Base-by-base conservation (phyloP, 2,113 vertebrate genomes). In the Scomber colias region DNA sequence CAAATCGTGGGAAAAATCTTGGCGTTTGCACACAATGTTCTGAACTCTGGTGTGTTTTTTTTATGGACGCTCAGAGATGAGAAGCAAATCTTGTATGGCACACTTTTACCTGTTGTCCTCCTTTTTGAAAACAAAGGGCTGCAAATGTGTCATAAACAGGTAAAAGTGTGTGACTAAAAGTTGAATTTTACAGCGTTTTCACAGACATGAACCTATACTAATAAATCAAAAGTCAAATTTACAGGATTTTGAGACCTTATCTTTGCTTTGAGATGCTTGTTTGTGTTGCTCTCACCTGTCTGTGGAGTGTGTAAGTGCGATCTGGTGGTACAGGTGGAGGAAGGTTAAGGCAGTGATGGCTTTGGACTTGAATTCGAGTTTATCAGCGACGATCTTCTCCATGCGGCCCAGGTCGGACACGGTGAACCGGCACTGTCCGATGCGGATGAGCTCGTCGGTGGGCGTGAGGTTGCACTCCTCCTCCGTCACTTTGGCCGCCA, bases 281-380 rank as follows among this genome's bases (percentile, higher is more conserved):
- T 5, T 2, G 3, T 16, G 5, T 1, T 5, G 6, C 30, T 13
- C 96, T 92, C 83, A 99, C 98, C 97, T 95, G 93, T 96, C 95
- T 66, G 96, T 96, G 92, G 93, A 95, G 94, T 97, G 96, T 35
- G 93, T 95, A 56, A 96, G 90, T 69, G 95, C 72, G 48, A 99
- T 96, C 82, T 95, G 87, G 82, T 97, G 97, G 94, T 98, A 99
- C 87, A 99, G 93, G 95, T 97, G 97, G 95, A 99, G 96, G 90
- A 99, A 99, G 75, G 97, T 97, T 95, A 99, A 97, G 96, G 98
- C 97, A 82, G 98, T 99, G 95, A 98, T 92, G 92, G 97, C 96
- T 95, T 96, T 95, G 90, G 97, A 96, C 90, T 98, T 96, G 95
- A 97, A 97, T 95, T 96, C 89, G 89, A 99, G 95, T 92, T 99